Evolutionary conservation across 2,888 invertebrate species (phyloP).

Genomic region (Tanypteryx hageni): DNA sequence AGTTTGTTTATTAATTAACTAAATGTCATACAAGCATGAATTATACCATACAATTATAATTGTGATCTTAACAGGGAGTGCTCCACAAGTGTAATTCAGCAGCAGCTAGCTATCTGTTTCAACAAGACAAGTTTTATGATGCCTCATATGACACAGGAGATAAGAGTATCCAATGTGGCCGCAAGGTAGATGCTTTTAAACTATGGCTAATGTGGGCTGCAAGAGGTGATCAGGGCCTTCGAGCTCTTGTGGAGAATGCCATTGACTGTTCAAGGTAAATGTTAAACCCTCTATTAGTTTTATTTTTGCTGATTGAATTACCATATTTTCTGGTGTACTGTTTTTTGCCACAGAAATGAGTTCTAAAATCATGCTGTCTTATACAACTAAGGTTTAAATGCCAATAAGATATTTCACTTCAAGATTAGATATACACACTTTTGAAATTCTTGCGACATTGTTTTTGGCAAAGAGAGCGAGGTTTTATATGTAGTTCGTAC

Average conservation of each 20-base stretch:
- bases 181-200: slow-evolving; percentile 95
- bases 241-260: slow-evolving; percentile 80
- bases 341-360: neutral
- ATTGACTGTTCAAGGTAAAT: slow-evolving; percentile 79
- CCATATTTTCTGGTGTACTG: neutral
- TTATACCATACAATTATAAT: no score
- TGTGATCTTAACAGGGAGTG: slow-evolving; percentile 74
- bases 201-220: slow-evolving; percentile 96
- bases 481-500: no score
- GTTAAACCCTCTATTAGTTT: neutral
- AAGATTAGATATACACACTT: no score
- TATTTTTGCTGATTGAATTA: neutral
- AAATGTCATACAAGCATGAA: no score
- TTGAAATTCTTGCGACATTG: no score
- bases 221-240: slow-evolving; percentile 81
- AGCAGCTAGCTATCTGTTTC: slow-evolving; percentile 87
- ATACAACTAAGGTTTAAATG: no score
- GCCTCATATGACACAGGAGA: slow-evolving; percentile 88
- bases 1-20: no score
- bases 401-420: no score
- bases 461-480: no score
- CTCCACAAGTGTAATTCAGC: slow-evolving; percentile 84
- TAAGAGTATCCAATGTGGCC: slow-evolving; percentile 94
- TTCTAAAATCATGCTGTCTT: no score
- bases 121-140: slow-evolving; percentile 91